These are phyloP conservation scores for Uloborus diversus DNA, from an alignment of 1,140 invertebrate species.

Conservation along the genomic window DNA sequence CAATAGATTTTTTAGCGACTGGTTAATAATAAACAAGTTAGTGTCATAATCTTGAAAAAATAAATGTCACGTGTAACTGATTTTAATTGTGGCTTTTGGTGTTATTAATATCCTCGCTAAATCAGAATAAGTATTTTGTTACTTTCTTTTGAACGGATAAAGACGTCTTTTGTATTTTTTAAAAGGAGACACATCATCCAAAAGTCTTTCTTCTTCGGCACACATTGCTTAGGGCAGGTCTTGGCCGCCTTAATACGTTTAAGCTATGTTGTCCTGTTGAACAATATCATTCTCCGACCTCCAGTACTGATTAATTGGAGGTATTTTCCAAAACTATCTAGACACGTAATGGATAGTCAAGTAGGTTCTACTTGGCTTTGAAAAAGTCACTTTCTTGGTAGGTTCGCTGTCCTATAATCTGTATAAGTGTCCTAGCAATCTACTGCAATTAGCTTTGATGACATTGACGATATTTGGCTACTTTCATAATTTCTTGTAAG, in stretches of 20 bases:
- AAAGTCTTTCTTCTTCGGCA: neutral
- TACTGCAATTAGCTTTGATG: slow-evolving; percentile 1
- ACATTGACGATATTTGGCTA: neutral
- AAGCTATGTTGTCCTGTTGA: neutral
- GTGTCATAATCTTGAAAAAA: too few species aligned
- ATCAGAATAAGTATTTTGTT: too few species aligned
- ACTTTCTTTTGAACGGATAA: too few species aligned
- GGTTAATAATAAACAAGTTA: too few species aligned
- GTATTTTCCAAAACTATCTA: neutral
- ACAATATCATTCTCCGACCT: too few species aligned
- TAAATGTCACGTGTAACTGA: too few species aligned
- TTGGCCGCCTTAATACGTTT: neutral
- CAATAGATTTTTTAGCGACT: too few species aligned
- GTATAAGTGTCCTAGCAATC: neutral
- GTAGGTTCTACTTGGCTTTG: neutral
- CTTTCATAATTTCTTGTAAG: slow-evolving; percentile 5
- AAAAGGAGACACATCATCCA: too few species aligned
- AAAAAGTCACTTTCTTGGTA: neutral
- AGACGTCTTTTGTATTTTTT: too few species aligned
- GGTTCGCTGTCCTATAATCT: neutral
- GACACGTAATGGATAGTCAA: neutral
- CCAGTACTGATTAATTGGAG: too few species aligned
- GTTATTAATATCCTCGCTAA: too few species aligned
- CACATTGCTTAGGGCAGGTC: neutral
- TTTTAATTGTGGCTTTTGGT: too few species aligned